A percentile compares a stretch with the other conserved stretches of the same genome.
Evolutionary conservation across 1,140 invertebrate species (phyloP).

Genomic region (Panagrolaimus sp.): DNA sequence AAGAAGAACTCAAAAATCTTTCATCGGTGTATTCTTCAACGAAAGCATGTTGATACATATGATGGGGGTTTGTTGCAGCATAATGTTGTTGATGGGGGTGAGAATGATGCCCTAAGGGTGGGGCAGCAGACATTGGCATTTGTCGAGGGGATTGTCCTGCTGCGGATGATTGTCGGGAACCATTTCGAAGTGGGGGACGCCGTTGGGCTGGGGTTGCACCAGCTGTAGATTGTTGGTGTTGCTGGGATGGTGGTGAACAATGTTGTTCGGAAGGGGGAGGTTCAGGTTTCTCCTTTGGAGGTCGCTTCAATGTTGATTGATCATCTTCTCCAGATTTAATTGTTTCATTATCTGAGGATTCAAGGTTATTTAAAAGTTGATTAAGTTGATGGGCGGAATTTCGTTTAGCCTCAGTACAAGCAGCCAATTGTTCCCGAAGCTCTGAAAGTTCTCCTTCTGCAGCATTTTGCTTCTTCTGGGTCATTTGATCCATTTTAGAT

Average conservation of each 20-base stretch:
- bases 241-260: not conserved
- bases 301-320: not conserved
- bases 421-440: not conserved
- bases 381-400: not conserved
- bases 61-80: not conserved
- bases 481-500: slow-evolving; percentile 36
- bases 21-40: slow-evolving; percentile 26
- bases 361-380: not conserved
- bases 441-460: not conserved
- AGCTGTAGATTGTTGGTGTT: not conserved
- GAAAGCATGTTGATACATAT: slow-evolving; percentile 5
- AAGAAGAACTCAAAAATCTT: slow-evolving; percentile 22
- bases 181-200: not conserved
- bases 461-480: not conserved
- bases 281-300: not conserved
- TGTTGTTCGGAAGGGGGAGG: not conserved
- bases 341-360: not conserved
- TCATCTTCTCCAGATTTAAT: not conserved
- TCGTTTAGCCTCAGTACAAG: not conserved
- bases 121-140: not conserved
- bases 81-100: not conserved
- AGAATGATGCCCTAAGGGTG: not conserved
- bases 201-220: not conserved
- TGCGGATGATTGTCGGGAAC: not conserved
- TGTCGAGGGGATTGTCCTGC: not conserved